Percentiles rank a stretch among this genome's conserved stretches.
phyloP scores from a whole-genome alignment of 2,113 vertebrate genomes.

The Marmota flaviventris region DNA sequence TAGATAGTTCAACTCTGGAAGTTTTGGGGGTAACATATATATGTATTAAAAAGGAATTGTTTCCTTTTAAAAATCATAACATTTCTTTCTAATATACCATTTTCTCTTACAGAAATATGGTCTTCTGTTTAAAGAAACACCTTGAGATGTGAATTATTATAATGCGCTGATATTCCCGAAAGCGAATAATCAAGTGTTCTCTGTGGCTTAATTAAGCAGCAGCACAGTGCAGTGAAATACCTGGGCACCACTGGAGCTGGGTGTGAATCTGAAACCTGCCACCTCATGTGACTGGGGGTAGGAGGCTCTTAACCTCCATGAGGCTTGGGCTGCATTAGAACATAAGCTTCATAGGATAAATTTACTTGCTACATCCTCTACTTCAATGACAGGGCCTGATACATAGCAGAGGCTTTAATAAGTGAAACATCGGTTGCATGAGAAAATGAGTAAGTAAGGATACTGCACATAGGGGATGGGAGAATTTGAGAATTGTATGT shows the following conservation, averaged over 20 bases:
- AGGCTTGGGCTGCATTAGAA: neutral
- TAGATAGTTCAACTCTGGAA: slow-evolving; percentile 24
- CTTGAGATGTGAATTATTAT: neutral
- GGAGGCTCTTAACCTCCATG: neutral
- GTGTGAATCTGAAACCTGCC: neutral
- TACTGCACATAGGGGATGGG: fast-evolving
- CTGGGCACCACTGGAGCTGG: fast-evolving
- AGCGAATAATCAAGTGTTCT: neutral
- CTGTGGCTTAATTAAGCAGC: neutral
- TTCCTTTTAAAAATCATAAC: neutral
- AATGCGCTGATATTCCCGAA: neutral
- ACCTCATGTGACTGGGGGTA: neutral
- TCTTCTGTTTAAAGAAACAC: neutral
- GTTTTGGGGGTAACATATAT: neutral
- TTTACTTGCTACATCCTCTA: neutral
- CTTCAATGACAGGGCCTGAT: neutral
- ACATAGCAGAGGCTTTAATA: neutral
- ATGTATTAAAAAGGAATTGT: neutral
- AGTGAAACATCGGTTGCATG: neutral
- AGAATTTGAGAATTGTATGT: neutral
- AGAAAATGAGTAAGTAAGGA: neutral
- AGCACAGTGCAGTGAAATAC: fast-evolving
- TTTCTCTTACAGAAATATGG: neutral
- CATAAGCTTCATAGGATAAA: neutral
- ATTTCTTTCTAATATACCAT: slow-evolving; percentile 7